Conservation (phyloP, 2,797 vertebrate genomes). For the Enteromius anoplus region DNA sequence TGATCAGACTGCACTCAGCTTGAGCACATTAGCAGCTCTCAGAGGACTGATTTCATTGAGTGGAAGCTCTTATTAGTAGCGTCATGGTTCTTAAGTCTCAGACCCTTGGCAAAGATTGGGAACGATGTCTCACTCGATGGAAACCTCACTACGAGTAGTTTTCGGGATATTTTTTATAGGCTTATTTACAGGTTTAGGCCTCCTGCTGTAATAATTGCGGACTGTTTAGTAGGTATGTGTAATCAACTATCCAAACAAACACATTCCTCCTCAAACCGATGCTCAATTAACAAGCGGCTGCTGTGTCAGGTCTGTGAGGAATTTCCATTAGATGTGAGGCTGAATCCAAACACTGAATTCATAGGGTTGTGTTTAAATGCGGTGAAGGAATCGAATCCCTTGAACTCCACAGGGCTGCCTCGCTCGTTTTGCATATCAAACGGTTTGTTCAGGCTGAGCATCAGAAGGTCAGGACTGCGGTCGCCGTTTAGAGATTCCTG, state of each 20-base stretch:
- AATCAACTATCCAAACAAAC: conserved; percentile 39
- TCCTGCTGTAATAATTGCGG: conserved; percentile 29
- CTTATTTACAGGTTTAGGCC: conserved; percentile 14
- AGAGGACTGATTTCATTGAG: conserved; percentile 34
- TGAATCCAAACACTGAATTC: not conserved
- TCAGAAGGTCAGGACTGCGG: conserved; percentile 17
- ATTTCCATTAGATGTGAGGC: conserved; percentile 29
- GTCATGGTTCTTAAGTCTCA: not conserved
- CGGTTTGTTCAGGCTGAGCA: not conserved
- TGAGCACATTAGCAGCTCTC: conserved; percentile 36
- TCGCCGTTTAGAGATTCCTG: conserved; percentile 8
- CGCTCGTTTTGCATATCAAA: conserved; percentile 31
- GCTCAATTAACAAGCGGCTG: conserved; percentile 28
- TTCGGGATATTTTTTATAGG: conserved; percentile 8
- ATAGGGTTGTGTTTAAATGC: not conserved
- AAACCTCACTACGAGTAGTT: not conserved
- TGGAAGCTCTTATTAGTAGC: conserved; percentile 33
- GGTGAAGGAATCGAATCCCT: not conserved
- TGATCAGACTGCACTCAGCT: not conserved
- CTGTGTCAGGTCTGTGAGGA: conserved; percentile 24
- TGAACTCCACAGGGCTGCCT: not conserved
- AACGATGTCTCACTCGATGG: not conserved
- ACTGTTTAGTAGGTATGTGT: conserved; percentile 8
- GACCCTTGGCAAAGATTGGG: not conserved
- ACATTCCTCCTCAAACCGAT: conserved; percentile 32